Base-by-base conservation (phyloP, 2,888 invertebrate species). In the Volucella inflata region DNA sequence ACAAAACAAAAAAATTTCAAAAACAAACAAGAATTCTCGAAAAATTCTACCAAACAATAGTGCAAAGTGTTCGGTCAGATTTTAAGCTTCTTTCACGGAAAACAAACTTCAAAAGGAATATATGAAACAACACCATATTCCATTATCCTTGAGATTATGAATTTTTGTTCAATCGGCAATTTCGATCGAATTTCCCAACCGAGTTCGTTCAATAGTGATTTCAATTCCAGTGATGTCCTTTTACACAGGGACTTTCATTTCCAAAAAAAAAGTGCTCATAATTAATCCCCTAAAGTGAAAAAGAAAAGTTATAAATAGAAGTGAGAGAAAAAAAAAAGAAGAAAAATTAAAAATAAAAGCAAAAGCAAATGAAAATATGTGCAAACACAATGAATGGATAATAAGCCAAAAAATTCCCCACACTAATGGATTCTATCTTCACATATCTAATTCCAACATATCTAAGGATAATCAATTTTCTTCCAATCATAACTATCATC, bases 301-400 rank as follows among this genome's bases (percentile, higher is more conserved):
- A 30, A n/a, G 0, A 48, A 17, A 53, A 60, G 17, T 14, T 44
- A 59, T 55, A 16, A 40, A 74, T 14, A 14, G 17, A 21, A 64
- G n/a, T 21, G 38, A 14, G 57, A 48, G 30, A 11, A 50, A 51
- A 57, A n/a, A n/a, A n/a, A 50, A 59, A 53, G n/a, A 21, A 74
- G 14, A 14, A 30, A 38, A 59, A n/a, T 30, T 30, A 12, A 57
- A 50, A 40, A 10, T 44, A 51, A 59, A n/a, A n/a, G 36, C 8
- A 30, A 50, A 48, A n/a, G 42, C 2, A 38, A 55, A 57, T 70
- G 57, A 84, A 59, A 71, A 77, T 74, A 80, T 85, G 85, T 85
- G 85, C 76, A 81, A 85, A 81, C 81, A 85, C 36, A 81, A 85
- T 85, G 85, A 81, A 77, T 77, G 81, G 76, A 77, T 81, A 77